A percentile compares a stretch with the other conserved stretches of the same genome.
These are phyloP conservation scores for Napeogenes inachia DNA, from an alignment of 2,888 invertebrate genomes.

Conservation along the genomic window DNA sequence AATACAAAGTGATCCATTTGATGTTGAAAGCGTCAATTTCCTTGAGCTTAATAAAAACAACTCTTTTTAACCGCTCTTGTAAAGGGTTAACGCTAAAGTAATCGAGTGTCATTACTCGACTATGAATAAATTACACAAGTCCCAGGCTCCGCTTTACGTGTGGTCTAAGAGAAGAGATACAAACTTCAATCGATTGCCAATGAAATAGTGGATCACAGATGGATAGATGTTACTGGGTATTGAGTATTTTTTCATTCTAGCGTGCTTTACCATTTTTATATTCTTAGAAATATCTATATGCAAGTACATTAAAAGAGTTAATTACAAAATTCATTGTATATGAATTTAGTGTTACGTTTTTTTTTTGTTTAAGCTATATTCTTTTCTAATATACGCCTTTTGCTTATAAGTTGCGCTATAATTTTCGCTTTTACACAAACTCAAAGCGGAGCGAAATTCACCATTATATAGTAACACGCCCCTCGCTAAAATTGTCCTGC, in stretches of 20 bases:
- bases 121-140: constrained; percentile 71
- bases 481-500: constrained; percentile 53
- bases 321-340: no score
- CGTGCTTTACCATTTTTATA: no score
- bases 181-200: no score
- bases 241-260: no score
- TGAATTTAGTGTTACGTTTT: no score
- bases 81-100: constrained; percentile 72
- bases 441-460: constrained; percentile 57
- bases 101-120: constrained; percentile 77
- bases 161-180: constrained; percentile 34
- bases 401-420: constrained; percentile 35
- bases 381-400: constrained; percentile 3
- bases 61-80: constrained; percentile 58
- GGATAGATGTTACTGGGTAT: no score
- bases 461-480: constrained; percentile 58
- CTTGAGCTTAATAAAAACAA: constrained; percentile 54
- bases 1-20: constrained; percentile 29
- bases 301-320: no score
- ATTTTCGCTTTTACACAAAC: constrained; percentile 37
- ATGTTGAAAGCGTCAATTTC: constrained; percentile 29
- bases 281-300: no score
- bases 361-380: background rate
- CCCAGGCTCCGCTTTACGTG: constrained; percentile 46
- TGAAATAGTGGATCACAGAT: no score